Evolutionary conservation across 2,888 invertebrate species (phyloP).

Genomic region (Celastrina argiolus): DNA sequence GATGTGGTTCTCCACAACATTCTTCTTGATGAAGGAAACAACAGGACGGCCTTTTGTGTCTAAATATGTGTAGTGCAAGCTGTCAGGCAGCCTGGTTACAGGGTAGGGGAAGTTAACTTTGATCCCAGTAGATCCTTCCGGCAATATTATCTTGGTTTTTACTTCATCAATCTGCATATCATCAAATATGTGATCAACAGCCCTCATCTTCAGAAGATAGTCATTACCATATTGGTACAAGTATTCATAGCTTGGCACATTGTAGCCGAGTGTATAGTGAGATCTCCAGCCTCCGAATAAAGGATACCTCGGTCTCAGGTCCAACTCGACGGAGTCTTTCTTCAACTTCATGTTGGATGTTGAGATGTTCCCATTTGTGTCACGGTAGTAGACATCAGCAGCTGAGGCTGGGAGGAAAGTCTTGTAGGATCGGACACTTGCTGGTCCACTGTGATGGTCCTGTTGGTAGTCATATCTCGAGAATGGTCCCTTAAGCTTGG

Average conservation of each 20-base stretch:
- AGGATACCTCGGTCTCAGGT: conserved; percentile 97
- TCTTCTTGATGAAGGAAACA: conserved; percentile 86
- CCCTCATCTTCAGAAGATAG: conserved; percentile 92
- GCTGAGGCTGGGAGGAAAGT: conserved; percentile 92
- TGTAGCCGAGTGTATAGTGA: conserved; percentile 97
- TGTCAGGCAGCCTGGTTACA: conserved; percentile 85
- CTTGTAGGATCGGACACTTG: conserved; percentile 95
- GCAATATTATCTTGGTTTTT: conserved; percentile 92
- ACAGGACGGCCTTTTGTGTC: conserved; percentile 96
- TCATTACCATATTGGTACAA: conserved; percentile 88
- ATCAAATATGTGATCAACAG: conserved; percentile 98
- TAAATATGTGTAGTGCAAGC: conserved; percentile 93
- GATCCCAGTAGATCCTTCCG: conserved; percentile 93
- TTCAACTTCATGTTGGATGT: conserved; percentile 94
- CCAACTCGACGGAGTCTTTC: conserved; percentile 95
- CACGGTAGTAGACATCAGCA: conserved; percentile 95
- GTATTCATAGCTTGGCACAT: conserved; percentile 98
- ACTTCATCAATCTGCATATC: conserved; percentile 96
- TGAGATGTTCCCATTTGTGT: conserved; percentile 99
- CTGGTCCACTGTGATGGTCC: conserved; percentile 90
- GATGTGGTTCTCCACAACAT: conserved; percentile 97
- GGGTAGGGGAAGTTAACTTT: conserved; percentile 89
- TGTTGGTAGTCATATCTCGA: conserved; percentile 98
- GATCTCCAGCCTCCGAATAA: conserved; percentile 99
- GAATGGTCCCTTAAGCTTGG: conserved; percentile 94